Evolutionary conservation across 2,888 invertebrate genomes (phyloP).

Genomic region (Lottia gigantea): DNA sequence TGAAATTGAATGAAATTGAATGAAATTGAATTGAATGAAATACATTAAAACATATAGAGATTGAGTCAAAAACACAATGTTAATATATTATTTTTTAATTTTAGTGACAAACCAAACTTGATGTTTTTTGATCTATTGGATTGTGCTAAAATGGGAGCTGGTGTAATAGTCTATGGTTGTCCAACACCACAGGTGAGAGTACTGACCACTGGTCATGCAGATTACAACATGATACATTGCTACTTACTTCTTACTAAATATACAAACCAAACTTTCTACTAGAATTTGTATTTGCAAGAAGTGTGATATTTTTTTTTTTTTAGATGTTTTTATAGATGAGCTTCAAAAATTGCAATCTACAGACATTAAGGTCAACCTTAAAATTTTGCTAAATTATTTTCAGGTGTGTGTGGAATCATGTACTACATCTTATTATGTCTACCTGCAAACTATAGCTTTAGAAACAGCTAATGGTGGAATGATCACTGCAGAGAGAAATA

Average conservation of each 20-base stretch:
- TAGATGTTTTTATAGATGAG: too few species aligned
- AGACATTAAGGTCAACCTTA: too few species aligned
- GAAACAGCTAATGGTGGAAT: conserved; percentile 26
- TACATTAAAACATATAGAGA: too few species aligned
- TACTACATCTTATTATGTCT: conserved; percentile 70
- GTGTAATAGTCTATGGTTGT: conserved; percentile 79
- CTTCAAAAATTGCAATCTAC: too few species aligned
- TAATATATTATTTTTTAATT: conserved; percentile 13
- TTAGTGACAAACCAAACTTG: conserved; percentile 59
- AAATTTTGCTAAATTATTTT: neutral
- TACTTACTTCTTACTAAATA: too few species aligned
- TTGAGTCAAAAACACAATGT: too few species aligned
- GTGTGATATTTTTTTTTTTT: too few species aligned
- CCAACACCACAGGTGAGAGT: conserved; percentile 80
- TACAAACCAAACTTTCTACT: too few species aligned
- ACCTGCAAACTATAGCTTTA: conserved; percentile 42
- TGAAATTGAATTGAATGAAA: too few species aligned
- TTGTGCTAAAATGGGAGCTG: conserved; percentile 76
- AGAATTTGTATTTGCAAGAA: too few species aligned
- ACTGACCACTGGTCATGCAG: neutral
- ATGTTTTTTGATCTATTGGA: conserved; percentile 82
- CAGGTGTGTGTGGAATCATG: conserved; percentile 78
- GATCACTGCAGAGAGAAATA: conserved; percentile 45
- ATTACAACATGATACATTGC: too few species aligned
- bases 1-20: too few species aligned